Base-by-base conservation (phyloP, 2,113 vertebrate genomes). In the Bothrops jararaca region DNA sequence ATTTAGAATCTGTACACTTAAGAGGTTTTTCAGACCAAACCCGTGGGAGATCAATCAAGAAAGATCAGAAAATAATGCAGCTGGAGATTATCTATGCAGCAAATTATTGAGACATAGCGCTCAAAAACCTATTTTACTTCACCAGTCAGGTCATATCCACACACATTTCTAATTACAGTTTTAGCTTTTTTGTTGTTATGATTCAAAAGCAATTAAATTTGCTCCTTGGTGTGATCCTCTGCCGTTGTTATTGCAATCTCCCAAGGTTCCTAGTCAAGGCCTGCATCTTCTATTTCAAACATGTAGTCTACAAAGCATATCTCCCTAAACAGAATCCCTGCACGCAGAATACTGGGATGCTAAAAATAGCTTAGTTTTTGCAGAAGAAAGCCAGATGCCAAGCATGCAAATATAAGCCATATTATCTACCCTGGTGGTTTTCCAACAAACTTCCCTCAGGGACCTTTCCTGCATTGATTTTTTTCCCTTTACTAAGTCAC, bases 391-490 rank as follows among this genome's bases (percentile, higher is more conserved):
- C 48, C 87, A 89, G 10, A 56, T 92, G 34, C 34, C 88, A 85
- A 22, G 42, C 74, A 52, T 50, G 85, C 26, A 88, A 54, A 92
- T 57, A 22, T n/a, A 60, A 88, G 26, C 42, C 53, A 91, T 50
- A 86, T 50, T 80, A 52, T 52, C 90, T 54, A 69, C 50, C 64
- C 90, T 80, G 64, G 50, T 90, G 69, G 90, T 80, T 86, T 91
- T 60, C 85, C 53, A 88, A 69, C 80, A 88, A n/a, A 29, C 23
- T 86, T 8, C 22, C 29, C 54, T 52, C 69, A 20, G 22, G 34
- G 54, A 86, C 42, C 18, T 24, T 50, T 92, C 85, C 69, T 85
- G 10, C 58, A 60, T 52, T 9, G 85, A 53, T 90, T 92, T 90
- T 34, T n/a, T 5, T 5, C 13, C 9, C 23, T 90, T 48, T 26